phyloP scores from a whole-genome alignment of 2,888 invertebrate species.

The Spialia ferax region DNA sequence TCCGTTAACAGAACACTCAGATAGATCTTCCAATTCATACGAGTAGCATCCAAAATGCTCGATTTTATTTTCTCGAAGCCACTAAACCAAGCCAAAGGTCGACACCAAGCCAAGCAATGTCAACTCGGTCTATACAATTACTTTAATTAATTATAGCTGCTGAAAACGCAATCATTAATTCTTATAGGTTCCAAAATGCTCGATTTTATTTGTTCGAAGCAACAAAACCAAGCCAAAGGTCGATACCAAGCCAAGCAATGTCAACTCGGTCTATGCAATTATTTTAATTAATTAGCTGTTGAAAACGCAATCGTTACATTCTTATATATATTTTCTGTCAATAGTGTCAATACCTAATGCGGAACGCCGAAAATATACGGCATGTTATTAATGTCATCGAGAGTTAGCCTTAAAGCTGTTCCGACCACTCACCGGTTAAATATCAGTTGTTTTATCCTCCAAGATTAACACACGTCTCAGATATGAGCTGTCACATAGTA shows the following conservation, averaged over 20 bases:
- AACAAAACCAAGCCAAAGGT: background rate
- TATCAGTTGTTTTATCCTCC: slow-evolving; percentile 25
- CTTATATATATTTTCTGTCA: background rate
- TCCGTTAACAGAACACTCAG: no score
- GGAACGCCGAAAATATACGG: slow-evolving; percentile 2
- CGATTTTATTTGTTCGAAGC: background rate
- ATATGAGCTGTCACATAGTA: background rate
- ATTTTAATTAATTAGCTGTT: background rate
- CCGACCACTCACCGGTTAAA: slow-evolving; percentile 24
- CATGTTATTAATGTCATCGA: slow-evolving; percentile 19
- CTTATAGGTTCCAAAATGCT: no score
- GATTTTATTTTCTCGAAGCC: background rate
- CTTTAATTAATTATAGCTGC: background rate
- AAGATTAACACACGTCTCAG: slow-evolving; percentile 13
- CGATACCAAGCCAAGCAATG: background rate
- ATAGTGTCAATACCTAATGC: background rate
- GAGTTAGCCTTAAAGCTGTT: slow-evolving; percentile 29
- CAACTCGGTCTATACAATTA: background rate
- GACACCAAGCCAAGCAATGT: background rate
- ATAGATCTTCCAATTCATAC: no score
- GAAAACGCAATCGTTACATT: background rate
- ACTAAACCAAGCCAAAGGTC: background rate
- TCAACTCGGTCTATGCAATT: background rate
- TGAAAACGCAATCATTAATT: background rate
- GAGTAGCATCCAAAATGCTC: no score